Base-by-base conservation (phyloP, 1,140 invertebrate species). In the Hycleus cichorii region DNA sequence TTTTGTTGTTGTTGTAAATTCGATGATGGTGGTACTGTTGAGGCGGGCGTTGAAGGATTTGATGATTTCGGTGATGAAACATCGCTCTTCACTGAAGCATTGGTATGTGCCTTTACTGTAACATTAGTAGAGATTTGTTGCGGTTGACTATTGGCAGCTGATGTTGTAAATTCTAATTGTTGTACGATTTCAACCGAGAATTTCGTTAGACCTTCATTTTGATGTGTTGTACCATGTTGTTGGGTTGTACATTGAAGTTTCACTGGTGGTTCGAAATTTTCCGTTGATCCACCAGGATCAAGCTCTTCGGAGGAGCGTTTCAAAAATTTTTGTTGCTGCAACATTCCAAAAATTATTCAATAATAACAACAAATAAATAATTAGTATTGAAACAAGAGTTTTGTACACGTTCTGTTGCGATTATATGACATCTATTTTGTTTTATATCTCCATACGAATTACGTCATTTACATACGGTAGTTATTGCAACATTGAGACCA, bases 181-280 rank as follows among this genome's bases (percentile, higher is more conserved):
- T 94, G 91, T 0, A 91, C 90, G 53, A 94, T 94, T 75, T 94
- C 90, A 11, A 94, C 90, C 0, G 89, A 90, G 74, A 93, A 90
- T 69, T 90, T 90, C 43, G 86, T 88, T 53, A 89, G 78, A 62
- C 87, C 82, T 47, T 80, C 79, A 26, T 75, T 70, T 62, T 74
- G 67, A 60, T 75, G 32, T 32, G 32, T 32, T 60, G 71, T 54
- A 64, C 72, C 70, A 57, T 72, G 69, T 49, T 77, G 73, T 25
- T 76, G 76, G 49, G 82, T 82, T 10, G 82, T 83, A 66, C 87
- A 88, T 72, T 86, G 86, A 58, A 89, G 74, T 74, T 89, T 89
- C n/a, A 87, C 82, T 39, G 87, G 84, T 42, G 87, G 87, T 67
- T 89, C 88, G 64, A 73, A 80, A 54, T 76, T 79, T 54, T 85